Base-by-base conservation (phyloP, 2,888 invertebrate species). In the Plusia festucae region DNA sequence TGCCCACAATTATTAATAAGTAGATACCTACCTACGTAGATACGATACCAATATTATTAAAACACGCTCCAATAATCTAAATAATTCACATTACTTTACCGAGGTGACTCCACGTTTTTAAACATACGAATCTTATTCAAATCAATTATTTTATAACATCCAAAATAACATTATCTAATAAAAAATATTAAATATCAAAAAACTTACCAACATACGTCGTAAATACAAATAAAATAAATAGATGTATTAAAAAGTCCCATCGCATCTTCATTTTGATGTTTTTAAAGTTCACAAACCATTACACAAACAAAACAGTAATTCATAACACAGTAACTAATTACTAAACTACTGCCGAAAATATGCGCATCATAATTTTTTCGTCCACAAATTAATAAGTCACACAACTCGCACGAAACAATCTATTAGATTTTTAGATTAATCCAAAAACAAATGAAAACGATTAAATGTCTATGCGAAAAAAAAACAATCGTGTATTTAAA, bases 121-220 rank as follows among this genome's bases (percentile, higher is more conserved):
- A 40, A 40, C n/a, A n/a, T 40, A 40, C n/a, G 0, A n/a, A 30
- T 1, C 40, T 40, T 3, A 40, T 13, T 11, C 16, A 16, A 18
- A 4, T 49, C 20, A 11, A 8, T 11, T 11, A n/a, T n/a, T 6
- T 18, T 18, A 7, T 8, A 20, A 49, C 7, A 18, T 49, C 2
- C 1, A 3, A 18, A 49, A 49, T 18, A 49, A 49, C 24, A n/a
- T n/a, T 20, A 18, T 9, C 8, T 11, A 20, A 18, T 49, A 49
- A 67, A 64, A 54, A n/a, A 11, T 46, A 53, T 53, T 60, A 58
- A 66, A 58, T 27, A 73, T 34, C 49, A 57, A 64, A 58, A 73
- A 65, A 92, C 94, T 93, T 82, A 94, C 94, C 92, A 73, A 90
- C 87, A 81, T 83, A 81, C 20, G 83, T 85, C 54, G 81, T 71